Base-by-base conservation (phyloP, 2,888 invertebrate species). In the Troides oblongomaculatus region DNA sequence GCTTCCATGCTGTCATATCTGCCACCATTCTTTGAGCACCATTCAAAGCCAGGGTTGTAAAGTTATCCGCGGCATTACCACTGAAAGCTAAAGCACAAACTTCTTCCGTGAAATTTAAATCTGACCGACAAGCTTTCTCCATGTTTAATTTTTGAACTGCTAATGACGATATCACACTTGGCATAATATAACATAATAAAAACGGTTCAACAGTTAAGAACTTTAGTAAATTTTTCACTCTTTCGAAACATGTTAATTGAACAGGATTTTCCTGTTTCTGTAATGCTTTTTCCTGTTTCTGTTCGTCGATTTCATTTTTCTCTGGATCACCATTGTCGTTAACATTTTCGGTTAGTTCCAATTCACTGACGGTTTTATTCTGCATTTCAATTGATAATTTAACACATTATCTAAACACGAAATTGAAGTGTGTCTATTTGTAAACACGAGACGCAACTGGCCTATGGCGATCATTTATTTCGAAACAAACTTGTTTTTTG, bases 121-220 rank as follows among this genome's bases (percentile, higher is more conserved):
- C 94, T 0, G 88, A 89, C 43, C 92, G 88, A 75, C 94, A 94
- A 21, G 93, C 93, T 79, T 94, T 94, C 75, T 94, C 94, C 75
- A 93, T 84, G 73, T 94, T 93, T 1, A 94, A 79, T 73, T 92
- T 91, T 66, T 89, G 87, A 2, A 94, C 84, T 12, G 94, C 93
- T 2, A 94, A 79, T 36, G 94, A 93, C 1, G 96, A 95, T 72
- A 94, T 85, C 0, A 94, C 90, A 74, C 88, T 93, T 17, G 95
- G 95, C 79, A 95, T 85, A 36, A 95, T 89, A 77, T 94, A 95
- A 73, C 94, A 94, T 10, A 95, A 84, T 62, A 95, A 80, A 77
- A 94, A 94, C 0, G 95, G 95, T 81, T 95, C 95, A 2, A 95
- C 95, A 0, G 95, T 95, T 23, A 95, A 85, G 73, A 85, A 88